Evolutionary conservation across 1,140 invertebrate genomes (phyloP).

Genomic region (Zaprionus africanus): DNA sequence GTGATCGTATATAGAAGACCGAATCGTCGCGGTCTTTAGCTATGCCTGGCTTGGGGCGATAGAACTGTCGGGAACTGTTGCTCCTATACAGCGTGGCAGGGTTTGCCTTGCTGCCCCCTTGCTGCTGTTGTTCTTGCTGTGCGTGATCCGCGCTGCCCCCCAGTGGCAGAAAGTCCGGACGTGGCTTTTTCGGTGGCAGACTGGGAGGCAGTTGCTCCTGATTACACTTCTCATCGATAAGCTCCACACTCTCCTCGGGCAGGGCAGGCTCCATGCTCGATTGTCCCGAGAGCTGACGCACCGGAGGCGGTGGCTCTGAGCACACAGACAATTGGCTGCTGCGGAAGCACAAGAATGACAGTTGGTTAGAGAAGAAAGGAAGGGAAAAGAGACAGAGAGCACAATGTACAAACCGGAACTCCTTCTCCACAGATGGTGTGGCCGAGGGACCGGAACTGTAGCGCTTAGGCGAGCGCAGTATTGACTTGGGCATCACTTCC

Average conservation of each 20-base stretch:
- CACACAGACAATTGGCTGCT: conserved; percentile 80
- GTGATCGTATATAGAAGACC: conserved; percentile 76
- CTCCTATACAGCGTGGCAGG: conserved; percentile 62
- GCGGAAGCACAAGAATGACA: conserved; percentile 15
- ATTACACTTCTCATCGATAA: conserved; percentile 56
- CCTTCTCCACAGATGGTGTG: conserved; percentile 80
- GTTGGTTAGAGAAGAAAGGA: background rate
- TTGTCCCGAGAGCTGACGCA: conserved; percentile 83
- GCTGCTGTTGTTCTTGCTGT: conserved; percentile 30
- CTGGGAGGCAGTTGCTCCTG: conserved; percentile 54
- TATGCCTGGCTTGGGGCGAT: conserved; percentile 68
- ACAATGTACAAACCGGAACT: conserved; percentile 67
- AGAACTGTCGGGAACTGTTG: conserved; percentile 80
- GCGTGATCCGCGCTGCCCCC: conserved; percentile 39
- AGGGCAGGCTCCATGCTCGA: conserved; percentile 81
- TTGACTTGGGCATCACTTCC: conserved; percentile 76
- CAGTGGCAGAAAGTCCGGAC: conserved; percentile 72
- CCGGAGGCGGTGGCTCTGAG: conserved; percentile 76
- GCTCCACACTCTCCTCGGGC: conserved; percentile 71
- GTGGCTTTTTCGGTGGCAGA: conserved; percentile 66
- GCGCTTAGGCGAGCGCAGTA: conserved; percentile 75
- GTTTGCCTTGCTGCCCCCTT: conserved; percentile 13
- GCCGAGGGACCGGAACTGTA: conserved; percentile 79
- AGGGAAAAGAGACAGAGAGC: background rate
- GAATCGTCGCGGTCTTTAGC: conserved; percentile 73